These are phyloP conservation scores for Boulengeromyrus knoepffleri DNA, from an alignment of 2,113 vertebrate species.

Conservation along the genomic window DNA sequence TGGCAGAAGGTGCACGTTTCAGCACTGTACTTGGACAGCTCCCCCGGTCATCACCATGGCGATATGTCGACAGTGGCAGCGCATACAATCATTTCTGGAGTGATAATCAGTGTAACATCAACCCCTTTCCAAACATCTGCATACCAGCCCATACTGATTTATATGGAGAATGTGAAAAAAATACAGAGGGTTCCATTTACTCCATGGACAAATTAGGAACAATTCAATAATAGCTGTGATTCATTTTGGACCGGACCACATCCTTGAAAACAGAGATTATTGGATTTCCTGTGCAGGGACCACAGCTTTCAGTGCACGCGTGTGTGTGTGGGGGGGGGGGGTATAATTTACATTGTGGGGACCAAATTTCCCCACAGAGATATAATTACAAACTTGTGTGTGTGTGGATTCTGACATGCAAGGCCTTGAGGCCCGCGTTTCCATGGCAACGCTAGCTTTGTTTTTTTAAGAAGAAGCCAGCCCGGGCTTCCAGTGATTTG, in stretches of 20 bases:
- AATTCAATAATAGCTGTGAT: not conserved
- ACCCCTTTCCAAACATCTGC: not conserved
- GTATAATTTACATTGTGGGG: too few relatives aligned
- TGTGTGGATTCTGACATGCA: not conserved
- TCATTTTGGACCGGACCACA: not conserved
- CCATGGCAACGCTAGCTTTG: not conserved
- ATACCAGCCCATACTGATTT: not conserved
- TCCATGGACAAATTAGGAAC: not conserved
- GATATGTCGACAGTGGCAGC: not conserved
- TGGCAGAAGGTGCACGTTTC: not conserved
- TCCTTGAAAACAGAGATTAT: not conserved
- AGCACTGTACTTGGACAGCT: slow-evolving; percentile 12
- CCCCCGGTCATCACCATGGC: not conserved
- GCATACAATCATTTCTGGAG: not conserved
- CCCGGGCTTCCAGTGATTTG: not conserved
- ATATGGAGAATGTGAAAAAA: not conserved
- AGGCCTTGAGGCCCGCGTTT: not conserved
- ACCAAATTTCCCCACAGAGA: not conserved
- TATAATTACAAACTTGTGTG: not conserved
- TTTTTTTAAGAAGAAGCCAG: not conserved
- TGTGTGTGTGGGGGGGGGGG: not conserved
- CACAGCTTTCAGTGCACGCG: not conserved
- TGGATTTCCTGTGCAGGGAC: not conserved
- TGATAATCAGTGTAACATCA: not conserved
- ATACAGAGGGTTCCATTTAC: not conserved